Conservation (phyloP, 2,888 invertebrate genomes). For the Epinotia brunnichana region DNA sequence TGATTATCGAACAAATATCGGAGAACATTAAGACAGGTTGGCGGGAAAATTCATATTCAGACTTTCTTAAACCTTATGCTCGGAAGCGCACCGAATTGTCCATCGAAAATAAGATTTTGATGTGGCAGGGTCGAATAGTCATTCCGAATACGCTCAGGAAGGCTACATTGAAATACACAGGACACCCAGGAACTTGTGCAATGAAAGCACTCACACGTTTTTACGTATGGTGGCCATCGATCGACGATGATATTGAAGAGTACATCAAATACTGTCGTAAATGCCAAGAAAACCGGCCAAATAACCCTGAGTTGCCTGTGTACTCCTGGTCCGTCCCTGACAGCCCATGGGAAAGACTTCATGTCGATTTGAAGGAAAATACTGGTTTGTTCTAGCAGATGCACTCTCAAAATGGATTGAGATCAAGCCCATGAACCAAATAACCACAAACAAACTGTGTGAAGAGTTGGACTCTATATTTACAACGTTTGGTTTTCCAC, state of each 20-base stretch:
- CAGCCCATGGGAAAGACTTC: neutral
- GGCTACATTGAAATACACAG: too few relatives aligned
- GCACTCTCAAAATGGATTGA: too few relatives aligned
- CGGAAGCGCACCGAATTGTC: too few relatives aligned
- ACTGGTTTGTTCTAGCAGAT: constrained; percentile 1
- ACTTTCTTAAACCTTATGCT: too few relatives aligned
- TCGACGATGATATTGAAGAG: constrained; percentile 46
- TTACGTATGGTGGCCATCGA: constrained; percentile 46
- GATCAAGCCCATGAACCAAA: too few relatives aligned
- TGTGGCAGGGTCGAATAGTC: neutral
- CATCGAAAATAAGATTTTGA: too few relatives aligned
- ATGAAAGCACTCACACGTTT: constrained; percentile 50
- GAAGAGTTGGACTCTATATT: too few relatives aligned
- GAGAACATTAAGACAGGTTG: too few relatives aligned
- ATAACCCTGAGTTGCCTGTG: neutral
- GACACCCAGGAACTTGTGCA: constrained; percentile 47
- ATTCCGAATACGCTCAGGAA: constrained; percentile 16
- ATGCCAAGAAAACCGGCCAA: constrained; percentile 13
- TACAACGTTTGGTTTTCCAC: too few relatives aligned
- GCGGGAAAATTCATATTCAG: too few relatives aligned
- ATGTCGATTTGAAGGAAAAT: constrained; percentile 6
- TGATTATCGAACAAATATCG: too few relatives aligned
- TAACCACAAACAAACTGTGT: too few relatives aligned
- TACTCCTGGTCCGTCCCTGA: neutral
- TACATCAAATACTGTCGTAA: constrained; percentile 37